Evolutionary conservation across 2,888 invertebrate species (phyloP), one percentile per base, ranked within the genome.

Genomic region (Gymnocheta viridis): DNA sequence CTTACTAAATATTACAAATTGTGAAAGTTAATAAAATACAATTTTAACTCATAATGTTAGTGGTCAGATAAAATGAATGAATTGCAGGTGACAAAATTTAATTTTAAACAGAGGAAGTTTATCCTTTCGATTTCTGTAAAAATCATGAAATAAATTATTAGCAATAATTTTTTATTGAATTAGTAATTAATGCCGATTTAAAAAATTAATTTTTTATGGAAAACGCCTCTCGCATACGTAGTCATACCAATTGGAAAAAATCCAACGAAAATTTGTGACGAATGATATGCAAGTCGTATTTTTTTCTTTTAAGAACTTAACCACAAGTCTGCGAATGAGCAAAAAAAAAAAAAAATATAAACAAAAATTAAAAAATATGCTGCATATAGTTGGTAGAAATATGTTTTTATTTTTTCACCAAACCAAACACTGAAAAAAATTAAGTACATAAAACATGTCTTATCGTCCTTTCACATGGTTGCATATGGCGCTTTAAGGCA

Each of bases 381-480:
- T 41, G 27, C n/a, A 41, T 47, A 14, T 9, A 4, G n/a, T n/a
- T n/a, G 22, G 10, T 27, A 19, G 12, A 60, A 51, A 60, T 72
- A 35, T 47, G 22, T 62, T 60, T 6, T 19, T 3, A 32, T 64
- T 56, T 56, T 47, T 67, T 54, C 17, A 22, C 1, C 17, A 35
- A n/a, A n/a, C n/a, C 4, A 14, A 10, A 47, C 47, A 66, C 32
- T 27, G 35, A 29, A 78, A n/a, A 51, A 22, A 29, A 10, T 60
- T 47, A 44, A 47, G 32, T 35, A 47, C n/a, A n/a, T 67, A 14
- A 51, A 78, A 51, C 41, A 58, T 78, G 60, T 78, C 69, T 69
- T 78, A 69, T 78, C 78, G 32, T 29, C 5, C 49, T 51, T 62
- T 58, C 60, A 41, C 60, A 69, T 69, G 78, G 22, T 9, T 51